These are phyloP conservation scores for Nycteola revayana DNA, from an alignment of 2,888 invertebrate species.

Conservation along the genomic window DNA sequence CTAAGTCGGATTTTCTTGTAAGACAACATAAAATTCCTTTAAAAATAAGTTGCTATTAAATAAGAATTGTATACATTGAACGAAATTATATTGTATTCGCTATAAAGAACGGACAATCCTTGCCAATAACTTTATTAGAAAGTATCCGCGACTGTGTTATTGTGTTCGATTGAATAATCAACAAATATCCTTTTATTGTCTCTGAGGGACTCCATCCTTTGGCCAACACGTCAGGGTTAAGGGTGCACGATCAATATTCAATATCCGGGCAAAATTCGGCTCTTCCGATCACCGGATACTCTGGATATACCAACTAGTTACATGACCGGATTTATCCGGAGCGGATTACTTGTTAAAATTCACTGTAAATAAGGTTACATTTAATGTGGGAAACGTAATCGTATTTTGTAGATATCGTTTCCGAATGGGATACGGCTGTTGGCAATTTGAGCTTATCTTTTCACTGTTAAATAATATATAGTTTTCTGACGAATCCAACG, in stretches of 20 bases:
- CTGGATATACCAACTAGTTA: slow-evolving; percentile 58
- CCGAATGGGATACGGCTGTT: too few species aligned
- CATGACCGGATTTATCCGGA: slow-evolving; percentile 45
- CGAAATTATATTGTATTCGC: slow-evolving; percentile 6
- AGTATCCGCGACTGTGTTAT: slow-evolving; percentile 23
- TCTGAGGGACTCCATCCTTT: slow-evolving; percentile 60
- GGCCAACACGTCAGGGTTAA: slow-evolving; percentile 73
- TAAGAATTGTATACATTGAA: too few species aligned
- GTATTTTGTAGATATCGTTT: too few species aligned
- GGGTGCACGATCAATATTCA: slow-evolving; percentile 80
- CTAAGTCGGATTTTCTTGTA: too few species aligned
- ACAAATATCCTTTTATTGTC: slow-evolving; percentile 62
- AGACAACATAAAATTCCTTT: too few species aligned
- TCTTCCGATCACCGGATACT: slow-evolving; percentile 73
- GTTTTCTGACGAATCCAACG: too few species aligned
- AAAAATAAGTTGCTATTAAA: too few species aligned
- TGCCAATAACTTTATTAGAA: slow-evolving; percentile 22
- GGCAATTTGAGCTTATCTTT: too few species aligned
- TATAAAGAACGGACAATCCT: slow-evolving; percentile 6
- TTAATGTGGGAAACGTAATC: not conserved
- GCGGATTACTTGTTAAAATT: slow-evolving; percentile 13
- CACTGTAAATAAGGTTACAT: slow-evolving; percentile 14
- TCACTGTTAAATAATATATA: too few species aligned
- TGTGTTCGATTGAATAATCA: slow-evolving; percentile 65
- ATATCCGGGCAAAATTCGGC: slow-evolving; percentile 77